Evolutionary conservation across 1,140 invertebrate species (phyloP).

Genomic region (Lepidurus packardi): DNA sequence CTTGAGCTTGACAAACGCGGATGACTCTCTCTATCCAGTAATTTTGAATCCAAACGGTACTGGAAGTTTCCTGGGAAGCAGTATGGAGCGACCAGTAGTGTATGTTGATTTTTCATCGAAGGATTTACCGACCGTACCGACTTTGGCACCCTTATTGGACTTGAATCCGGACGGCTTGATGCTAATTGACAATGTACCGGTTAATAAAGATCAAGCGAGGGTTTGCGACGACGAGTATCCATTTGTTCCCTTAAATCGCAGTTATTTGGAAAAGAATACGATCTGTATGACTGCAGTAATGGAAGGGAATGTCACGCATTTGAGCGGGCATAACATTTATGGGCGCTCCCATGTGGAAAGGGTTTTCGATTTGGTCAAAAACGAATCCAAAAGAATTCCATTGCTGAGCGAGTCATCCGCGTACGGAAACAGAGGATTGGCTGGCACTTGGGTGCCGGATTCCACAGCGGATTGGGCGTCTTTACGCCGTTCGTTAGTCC

Average conservation of each 20-base stretch:
- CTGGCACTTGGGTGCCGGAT: conserved; percentile 33
- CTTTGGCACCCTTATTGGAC: not conserved
- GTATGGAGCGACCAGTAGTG: not conserved
- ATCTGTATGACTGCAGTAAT: conserved; percentile 30
- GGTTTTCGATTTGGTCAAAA: not conserved
- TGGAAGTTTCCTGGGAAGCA: not conserved
- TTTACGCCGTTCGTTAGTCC: conserved; percentile 33
- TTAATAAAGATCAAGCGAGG: conserved; percentile 13
- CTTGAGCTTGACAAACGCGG: not conserved
- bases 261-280: conserved; percentile 23
- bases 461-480: conserved; percentile 31
- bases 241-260: not conserved
- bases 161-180: conserved; percentile 28
- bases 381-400: not conserved
- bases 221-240: not conserved
- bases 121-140: not conserved
- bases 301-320: conserved; percentile 23
- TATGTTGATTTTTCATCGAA: not conserved
- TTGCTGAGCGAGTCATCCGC: conserved; percentile 32
- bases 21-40: not conserved
- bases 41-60: not conserved
- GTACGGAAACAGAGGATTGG: conserved; percentile 33
- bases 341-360: conserved; percentile 28
- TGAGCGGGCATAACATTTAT: conserved; percentile 32
- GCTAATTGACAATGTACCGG: conserved; percentile 33